Base-by-base conservation (phyloP, 2,888 invertebrate species). In the Dione juno region DNA sequence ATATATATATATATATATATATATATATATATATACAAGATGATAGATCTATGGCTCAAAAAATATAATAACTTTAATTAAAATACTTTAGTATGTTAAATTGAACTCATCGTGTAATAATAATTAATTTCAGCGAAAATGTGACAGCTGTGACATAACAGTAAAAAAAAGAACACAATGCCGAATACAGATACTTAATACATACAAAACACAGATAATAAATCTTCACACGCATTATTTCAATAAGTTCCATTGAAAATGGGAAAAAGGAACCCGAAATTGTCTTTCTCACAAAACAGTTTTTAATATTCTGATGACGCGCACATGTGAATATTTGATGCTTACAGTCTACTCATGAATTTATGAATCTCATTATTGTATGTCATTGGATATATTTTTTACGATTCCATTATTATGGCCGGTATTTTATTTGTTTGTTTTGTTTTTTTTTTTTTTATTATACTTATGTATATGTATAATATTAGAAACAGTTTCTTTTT, bases 331-430 rank as follows among this genome's bases (percentile, higher is more conserved):
- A 85, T 86, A 82, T 82, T 81, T 82, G 79, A 85, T 84, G 81
- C 74, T 76, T 76, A 68, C 68, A 67, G 73, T 76, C 75, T 77
- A 69, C 76, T 79, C 80, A 82, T 84, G 87, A 86, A 88, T 88
- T 83, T 85, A 88, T 86, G 85, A 86, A 87, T 85, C 77, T 79
- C 81, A 87, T 87, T 86, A 86, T 82, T 83, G 76, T 77, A 75
- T 77, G 76, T 78, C 76, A 76, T 76, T 73, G 72, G 73, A 66
- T 76, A 77, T 77, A 76, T 70, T 57, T 73, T 76, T 75, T 76
- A 76, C 75, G 71, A 71, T 73, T 67, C 64, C 67, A 77, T 78
- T 77, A 78, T 77, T 77, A 72, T 72, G 74, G 61, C 63, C 53
- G 63, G 63, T 67, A 70, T 73, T 69, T 59, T 71, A 71, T 77